Percentiles rank a stretch among this genome's conserved stretches.
phyloP scores from a whole-genome alignment of 2,797 vertebrate species.

The Knipowitschia caucasica region DNA sequence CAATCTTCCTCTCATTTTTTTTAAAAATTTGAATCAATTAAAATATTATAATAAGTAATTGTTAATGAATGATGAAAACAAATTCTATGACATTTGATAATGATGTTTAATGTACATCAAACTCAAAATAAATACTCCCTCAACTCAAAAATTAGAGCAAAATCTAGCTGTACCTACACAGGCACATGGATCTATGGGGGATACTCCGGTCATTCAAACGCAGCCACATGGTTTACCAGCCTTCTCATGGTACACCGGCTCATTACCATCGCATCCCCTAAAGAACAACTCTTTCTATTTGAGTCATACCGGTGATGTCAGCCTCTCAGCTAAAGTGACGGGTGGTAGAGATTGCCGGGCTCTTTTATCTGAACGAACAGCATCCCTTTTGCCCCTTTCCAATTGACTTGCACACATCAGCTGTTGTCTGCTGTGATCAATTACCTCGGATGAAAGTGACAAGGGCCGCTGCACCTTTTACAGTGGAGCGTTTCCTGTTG shows the following conservation, averaged over 20 bases:
- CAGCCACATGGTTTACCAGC: not conserved
- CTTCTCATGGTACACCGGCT: not conserved
- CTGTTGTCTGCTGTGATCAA: constrained; percentile 78
- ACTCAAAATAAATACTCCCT: no score
- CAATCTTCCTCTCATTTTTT: no score
- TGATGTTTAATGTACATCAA: no score
- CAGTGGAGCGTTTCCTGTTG: constrained; percentile 67
- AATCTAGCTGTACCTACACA: no score
- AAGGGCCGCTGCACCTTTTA: constrained; percentile 68
- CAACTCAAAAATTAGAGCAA: no score
- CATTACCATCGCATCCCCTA: constrained; percentile 2
- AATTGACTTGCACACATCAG: constrained; percentile 73
- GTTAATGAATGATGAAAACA: no score
- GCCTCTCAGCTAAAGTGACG: constrained; percentile 53
- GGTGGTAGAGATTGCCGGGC: constrained; percentile 34
- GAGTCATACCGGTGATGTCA: constrained; percentile 25
- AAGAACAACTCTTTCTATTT: constrained; percentile 5
- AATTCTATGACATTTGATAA: no score
- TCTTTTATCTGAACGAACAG: constrained; percentile 69
- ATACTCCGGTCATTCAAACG: not conserved
- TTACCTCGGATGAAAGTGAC: constrained; percentile 76
- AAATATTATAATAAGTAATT: no score
- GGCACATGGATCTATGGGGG: no score
- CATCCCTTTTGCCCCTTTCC: constrained; percentile 58
- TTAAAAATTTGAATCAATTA: no score